Conservation (phyloP, 2,888 invertebrate genomes). For the Lydus trimaculatus region DNA sequence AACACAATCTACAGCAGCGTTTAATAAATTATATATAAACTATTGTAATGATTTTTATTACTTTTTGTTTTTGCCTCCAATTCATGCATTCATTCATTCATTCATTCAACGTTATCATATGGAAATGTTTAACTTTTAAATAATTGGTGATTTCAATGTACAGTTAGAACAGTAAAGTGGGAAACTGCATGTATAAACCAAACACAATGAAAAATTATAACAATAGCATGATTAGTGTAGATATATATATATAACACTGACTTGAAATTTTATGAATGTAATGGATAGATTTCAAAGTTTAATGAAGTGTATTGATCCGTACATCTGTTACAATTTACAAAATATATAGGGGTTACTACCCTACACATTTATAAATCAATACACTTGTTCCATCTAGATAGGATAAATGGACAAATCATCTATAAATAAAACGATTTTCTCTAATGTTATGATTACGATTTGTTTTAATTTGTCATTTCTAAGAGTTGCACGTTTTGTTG, state of each 20-base stretch:
- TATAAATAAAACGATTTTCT: too few relatives aligned
- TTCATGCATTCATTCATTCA: too few relatives aligned
- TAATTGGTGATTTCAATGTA: slow-evolving; percentile 6
- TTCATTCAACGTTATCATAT: background rate
- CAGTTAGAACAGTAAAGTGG: background rate
- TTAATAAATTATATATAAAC: slow-evolving; percentile 23
- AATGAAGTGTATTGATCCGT: slow-evolving; percentile 11
- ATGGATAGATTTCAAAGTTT: slow-evolving; percentile 5
- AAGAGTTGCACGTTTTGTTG: background rate
- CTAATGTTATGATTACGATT: too few relatives aligned
- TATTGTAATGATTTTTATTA: background rate
- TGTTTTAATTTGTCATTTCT: background rate
- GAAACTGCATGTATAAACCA: background rate
- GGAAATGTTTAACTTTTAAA: background rate
- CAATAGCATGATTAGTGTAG: slow-evolving; percentile 1
- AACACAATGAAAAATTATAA: background rate
- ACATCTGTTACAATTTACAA: slow-evolving; percentile 7
- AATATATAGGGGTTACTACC: background rate
- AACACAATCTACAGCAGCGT: slow-evolving; percentile 39
- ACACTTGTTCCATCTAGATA: background rate
- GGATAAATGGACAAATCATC: too few relatives aligned
- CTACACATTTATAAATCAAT: background rate
- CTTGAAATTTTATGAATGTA: background rate
- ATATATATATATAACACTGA: too few relatives aligned
- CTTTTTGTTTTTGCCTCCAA: background rate